phyloP scores from a whole-genome alignment of 92 coral and sea anemone species.

The Parazoanthus darwini region DNA sequence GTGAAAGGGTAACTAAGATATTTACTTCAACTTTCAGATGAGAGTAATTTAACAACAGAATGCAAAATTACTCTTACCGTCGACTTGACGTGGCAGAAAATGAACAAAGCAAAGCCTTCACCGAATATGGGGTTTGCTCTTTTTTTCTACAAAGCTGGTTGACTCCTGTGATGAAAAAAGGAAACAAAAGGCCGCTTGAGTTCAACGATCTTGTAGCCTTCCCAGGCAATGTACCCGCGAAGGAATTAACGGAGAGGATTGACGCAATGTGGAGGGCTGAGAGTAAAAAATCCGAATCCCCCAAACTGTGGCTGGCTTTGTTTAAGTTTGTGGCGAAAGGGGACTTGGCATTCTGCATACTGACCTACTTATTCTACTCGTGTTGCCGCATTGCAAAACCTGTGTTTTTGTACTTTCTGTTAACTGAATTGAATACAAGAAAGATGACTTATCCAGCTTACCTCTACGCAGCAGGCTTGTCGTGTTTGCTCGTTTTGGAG shows the following conservation, averaged over 20 bases:
- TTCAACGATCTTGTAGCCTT: background rate
- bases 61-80: background rate
- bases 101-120: background rate
- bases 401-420: background rate
- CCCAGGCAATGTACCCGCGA: background rate
- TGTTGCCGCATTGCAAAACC: background rate
- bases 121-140: background rate
- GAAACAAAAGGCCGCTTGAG: background rate
- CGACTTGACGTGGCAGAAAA: background rate
- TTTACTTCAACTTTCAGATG: too few species aligned
- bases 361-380: background rate
- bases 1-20: too few species aligned
- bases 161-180: conserved; percentile 1
- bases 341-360: background rate
- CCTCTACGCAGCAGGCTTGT: background rate
- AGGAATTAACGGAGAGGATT: background rate
- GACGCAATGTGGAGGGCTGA: background rate
- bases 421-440: background rate
- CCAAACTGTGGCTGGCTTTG: conserved; percentile 8
- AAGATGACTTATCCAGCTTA: background rate
- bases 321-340: background rate
- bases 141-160: conserved; percentile 1
- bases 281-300: background rate
- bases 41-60: background rate
- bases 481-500: background rate